These are phyloP conservation scores for Triplophysa yarkandensis DNA, from an alignment of 2,797 vertebrate species.

Conservation along the genomic window DNA sequence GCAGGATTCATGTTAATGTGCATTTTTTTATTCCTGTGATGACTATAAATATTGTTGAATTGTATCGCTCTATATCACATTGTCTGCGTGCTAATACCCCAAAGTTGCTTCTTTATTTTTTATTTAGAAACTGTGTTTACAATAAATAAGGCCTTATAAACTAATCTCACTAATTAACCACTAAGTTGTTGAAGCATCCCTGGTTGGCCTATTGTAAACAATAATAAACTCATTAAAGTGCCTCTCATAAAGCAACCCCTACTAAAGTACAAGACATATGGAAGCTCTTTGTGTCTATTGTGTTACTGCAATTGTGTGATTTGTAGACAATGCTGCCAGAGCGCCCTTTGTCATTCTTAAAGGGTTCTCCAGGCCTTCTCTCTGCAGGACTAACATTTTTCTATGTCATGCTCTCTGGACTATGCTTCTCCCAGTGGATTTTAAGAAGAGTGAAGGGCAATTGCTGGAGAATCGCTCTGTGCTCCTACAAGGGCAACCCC, in stretches of 20 bases:
- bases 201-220: background rate
- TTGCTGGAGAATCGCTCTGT: constrained; percentile 56
- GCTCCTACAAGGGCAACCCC: constrained; percentile 60
- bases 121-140: background rate
- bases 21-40: background rate
- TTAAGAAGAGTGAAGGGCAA: constrained; percentile 49
- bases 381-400: constrained; percentile 30
- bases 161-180: background rate
- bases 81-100: background rate
- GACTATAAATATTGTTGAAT: background rate
- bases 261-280: constrained; percentile 28
- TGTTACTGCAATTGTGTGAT: constrained; percentile 19
- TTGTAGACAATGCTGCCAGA: constrained; percentile 16
- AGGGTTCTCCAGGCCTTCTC: constrained; percentile 31
- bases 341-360: constrained; percentile 16
- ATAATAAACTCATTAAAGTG: constrained; percentile 27
- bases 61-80: background rate
- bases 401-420: constrained; percentile 28
- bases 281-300: constrained; percentile 32
- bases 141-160: background rate
- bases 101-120: too few species aligned
- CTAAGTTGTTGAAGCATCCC: constrained; percentile 11
- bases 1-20: background rate
- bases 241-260: constrained; percentile 24
- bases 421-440: constrained; percentile 34